These are phyloP conservation scores for Pachyuromys duprasi DNA, from an alignment of 2,797 vertebrate genomes.

Conservation along the genomic window DNA sequence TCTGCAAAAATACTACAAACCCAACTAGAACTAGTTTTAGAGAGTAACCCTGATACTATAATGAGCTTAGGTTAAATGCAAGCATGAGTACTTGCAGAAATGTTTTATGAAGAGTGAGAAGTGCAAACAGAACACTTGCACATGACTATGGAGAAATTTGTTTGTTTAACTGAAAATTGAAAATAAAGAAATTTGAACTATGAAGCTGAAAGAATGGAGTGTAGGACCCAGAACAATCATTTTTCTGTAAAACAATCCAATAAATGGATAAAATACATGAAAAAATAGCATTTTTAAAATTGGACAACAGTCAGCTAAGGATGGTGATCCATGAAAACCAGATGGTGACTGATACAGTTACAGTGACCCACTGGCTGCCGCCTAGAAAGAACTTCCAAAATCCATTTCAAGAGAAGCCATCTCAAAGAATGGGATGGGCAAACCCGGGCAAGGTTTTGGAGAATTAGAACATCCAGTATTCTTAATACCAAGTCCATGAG, in stretches of 20 bases:
- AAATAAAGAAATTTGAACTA: not conserved
- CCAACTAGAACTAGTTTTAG: not conserved
- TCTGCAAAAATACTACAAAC: not conserved
- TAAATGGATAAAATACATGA: not conserved
- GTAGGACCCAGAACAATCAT: not conserved
- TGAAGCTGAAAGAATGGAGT: not conserved
- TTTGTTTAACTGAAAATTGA: not conserved
- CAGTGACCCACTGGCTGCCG: not conserved
- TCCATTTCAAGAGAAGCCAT: not conserved
- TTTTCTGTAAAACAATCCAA: not conserved
- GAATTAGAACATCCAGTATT: not conserved
- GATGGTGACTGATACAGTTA: not conserved
- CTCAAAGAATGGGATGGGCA: not conserved
- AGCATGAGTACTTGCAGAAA: not conserved
- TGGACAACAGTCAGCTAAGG: not conserved
- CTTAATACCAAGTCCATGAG: not conserved
- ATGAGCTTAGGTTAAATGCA: not conserved
- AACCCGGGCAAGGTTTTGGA: not conserved
- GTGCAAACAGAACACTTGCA: not conserved
- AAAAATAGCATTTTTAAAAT: not conserved
- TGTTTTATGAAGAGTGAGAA: slow-evolving; percentile 20
- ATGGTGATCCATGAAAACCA: not conserved
- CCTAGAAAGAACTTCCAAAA: not conserved
- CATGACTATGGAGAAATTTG: not conserved
- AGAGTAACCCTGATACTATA: not conserved